Evolutionary conservation across 2,113 vertebrate genomes (phyloP), one percentile per base, ranked within the genome.

Genomic region (Datnioides undecimradiatus): DNA sequence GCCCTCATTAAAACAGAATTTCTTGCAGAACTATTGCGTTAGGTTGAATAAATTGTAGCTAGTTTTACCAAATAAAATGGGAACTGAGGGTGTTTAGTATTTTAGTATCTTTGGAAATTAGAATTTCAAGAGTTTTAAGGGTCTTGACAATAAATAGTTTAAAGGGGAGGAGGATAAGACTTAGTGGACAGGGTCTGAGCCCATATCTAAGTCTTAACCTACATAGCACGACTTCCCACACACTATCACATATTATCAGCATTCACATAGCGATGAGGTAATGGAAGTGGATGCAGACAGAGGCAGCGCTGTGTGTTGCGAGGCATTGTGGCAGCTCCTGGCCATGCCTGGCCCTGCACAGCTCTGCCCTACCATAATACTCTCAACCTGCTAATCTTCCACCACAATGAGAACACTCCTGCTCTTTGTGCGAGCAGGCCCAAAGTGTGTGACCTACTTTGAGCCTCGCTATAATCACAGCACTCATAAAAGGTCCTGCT

Each of bases 401-500:
- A 40, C 59, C 59, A 72, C 67, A 79, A 63, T 54, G 70, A 84
- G 89, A 79, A 84, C 82, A 83, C 66, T 77, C 76, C 67, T 85
- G 67, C 43, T 81, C 87, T 85, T 86, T 87, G 78, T 90, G 69
- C 31, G 21, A 69, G 52, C 51, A 62, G 55, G 51, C 54, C 57
- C 36, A 62, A 73, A 77, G 80, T 82, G 77, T 83, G 81, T 88
- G 86, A 88, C 90, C 88, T 71, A 89, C 65, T 90, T 89, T 85
- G 49, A 82, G 68, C 73, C 76, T 52, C 58, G 71, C 76, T 85
- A 68, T 76, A 87, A 83, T 89, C 83, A 79, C 63, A 63, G 68
- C 57, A 46, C 83, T 80, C 62, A 76, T 72, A 81, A 79, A 76
- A 73, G 41, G 46, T 59, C 58, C 64, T 74, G 70, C 80, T 58